Base-by-base conservation (phyloP, 2,113 vertebrate genomes). In the Osmerus mordax region DNA sequence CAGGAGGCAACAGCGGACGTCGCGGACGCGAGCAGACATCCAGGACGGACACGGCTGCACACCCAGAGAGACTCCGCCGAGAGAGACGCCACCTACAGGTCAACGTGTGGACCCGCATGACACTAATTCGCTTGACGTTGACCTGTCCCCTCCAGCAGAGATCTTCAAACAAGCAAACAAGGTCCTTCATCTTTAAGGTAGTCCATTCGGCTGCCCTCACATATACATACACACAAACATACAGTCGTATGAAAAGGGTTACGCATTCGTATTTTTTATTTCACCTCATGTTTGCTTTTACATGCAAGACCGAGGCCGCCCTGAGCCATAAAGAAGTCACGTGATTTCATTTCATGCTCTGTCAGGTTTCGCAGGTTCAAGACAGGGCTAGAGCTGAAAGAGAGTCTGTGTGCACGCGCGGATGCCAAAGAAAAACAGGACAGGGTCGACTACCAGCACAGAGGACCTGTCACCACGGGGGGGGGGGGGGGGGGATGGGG, bases 1-100 rank as follows among this genome's bases (percentile, higher is more conserved):
- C 78, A 81, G 80, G 77, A 88, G 81, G 85, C 63, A 73, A 32
- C 62, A 78, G 76, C 78, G 25, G 77, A 71, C 66, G 58, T 21
- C 70, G 79, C 73, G 72, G 75, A 82, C 84, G 66, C 68, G 73
- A 73, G 67, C 61, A 81, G 75, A 82, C 73, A 29, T 52, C 47
- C 67, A 86, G 82, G 79, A 78, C 73, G 54, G 75, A 56, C 66
- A 75, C 53, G 47, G 70, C 73, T 80, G 66, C 73, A 85, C 72
- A 85, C 81, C 67, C 78, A 75, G 79, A 83, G 67, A 80, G 69
- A 65, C 71, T 70, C 19, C n/a, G 78, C 72, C 60, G 60, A 9
- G 6, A 62, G 55, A 29, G 80, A 76, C 74, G 72, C 65, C 70
- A 78, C 72, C 78, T 75, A 76, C 16, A 3, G 82, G 86, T 77